These are phyloP conservation scores for Antigone vipio DNA, from an alignment of 2,113 vertebrate genomes.

Conservation along the genomic window DNA sequence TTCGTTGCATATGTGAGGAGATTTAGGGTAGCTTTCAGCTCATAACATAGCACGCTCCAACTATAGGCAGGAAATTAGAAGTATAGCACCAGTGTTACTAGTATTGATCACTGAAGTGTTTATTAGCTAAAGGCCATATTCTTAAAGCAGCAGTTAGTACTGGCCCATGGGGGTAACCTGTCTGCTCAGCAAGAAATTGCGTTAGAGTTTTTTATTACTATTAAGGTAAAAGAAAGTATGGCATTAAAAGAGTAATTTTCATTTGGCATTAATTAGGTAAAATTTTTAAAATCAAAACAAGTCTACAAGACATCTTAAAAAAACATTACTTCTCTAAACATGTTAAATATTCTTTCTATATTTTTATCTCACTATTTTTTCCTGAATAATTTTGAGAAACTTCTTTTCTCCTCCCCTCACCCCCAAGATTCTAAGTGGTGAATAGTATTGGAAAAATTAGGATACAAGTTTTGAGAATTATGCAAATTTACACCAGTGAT, in stretches of 20 bases:
- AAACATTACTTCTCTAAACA: neutral
- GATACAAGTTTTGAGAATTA: neutral
- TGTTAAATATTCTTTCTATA: neutral
- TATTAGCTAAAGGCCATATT: neutral
- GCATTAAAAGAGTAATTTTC: neutral
- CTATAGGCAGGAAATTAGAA: neutral
- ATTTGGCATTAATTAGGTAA: neutral
- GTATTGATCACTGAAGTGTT: neutral
- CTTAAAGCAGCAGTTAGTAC: neutral
- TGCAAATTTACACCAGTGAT: neutral
- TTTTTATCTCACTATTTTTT: neutral
- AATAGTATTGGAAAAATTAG: neutral
- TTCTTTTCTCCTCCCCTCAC: neutral
- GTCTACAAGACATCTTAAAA: neutral
- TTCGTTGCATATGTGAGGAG: neutral
- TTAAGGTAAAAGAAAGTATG: neutral
- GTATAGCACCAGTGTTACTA: neutral
- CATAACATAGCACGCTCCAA: rapidly evolving
- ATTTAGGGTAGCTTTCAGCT: neutral
- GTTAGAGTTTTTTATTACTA: neutral
- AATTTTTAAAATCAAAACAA: neutral
- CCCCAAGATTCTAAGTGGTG: neutral
- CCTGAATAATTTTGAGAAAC: neutral
- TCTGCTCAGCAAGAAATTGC: neutral
- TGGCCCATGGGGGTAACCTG: neutral